phyloP scores from a whole-genome alignment of 2,797 vertebrate species.

The Adelosebastes latens region DNA sequence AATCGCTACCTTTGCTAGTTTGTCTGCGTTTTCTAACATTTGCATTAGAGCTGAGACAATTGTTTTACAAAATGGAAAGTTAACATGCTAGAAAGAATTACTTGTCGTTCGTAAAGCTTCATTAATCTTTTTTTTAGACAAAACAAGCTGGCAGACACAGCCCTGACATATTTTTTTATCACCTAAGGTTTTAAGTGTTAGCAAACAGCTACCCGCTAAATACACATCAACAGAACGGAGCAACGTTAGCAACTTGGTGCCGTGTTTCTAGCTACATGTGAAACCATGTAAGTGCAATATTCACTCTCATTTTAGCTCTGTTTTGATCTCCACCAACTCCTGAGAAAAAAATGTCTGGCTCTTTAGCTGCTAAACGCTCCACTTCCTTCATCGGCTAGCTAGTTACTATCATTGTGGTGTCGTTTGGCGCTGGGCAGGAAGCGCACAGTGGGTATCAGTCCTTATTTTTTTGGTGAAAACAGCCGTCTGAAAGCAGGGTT shows the following conservation, averaged over 20 bases:
- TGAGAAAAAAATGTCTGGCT: background rate
- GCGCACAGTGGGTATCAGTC: background rate
- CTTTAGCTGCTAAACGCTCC: background rate
- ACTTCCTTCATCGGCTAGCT: background rate
- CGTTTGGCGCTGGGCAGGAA: background rate
- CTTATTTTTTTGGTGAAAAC: background rate
- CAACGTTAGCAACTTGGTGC: background rate
- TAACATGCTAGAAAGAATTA: background rate
- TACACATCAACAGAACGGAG: background rate
- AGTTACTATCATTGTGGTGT: background rate
- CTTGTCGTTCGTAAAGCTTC: background rate
- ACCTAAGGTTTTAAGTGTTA: background rate
- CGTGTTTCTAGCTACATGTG: background rate
- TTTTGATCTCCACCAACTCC: background rate
- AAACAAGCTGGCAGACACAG: background rate
- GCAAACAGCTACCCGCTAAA: background rate
- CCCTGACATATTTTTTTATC: background rate
- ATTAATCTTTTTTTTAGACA: background rate
- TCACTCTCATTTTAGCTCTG: background rate
- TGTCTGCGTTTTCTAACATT: background rate
- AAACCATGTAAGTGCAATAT: background rate
- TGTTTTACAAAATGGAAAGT: background rate
- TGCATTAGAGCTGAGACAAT: background rate
- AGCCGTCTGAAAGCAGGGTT: background rate
- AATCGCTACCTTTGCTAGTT: background rate